Evolutionary conservation across 1,140 invertebrate species (phyloP), one percentile per base, ranked within the genome.

Genomic region (Lepidurus apus): DNA sequence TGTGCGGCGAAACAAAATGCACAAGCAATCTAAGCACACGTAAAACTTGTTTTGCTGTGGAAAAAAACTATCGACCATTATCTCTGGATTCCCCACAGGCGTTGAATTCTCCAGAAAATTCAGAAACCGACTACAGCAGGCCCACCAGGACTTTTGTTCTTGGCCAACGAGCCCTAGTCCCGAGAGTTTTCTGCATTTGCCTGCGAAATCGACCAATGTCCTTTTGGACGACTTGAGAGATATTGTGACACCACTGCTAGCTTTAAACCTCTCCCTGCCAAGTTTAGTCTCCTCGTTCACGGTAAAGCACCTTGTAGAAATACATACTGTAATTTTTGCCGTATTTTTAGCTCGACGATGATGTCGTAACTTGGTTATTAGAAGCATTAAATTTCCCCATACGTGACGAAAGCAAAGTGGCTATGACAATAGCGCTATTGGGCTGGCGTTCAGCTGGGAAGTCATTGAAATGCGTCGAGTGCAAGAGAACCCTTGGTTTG

Each of bases 101-200:
- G 21, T 45, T 43, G 34, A 43, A 43, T 77, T 47, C 24, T 65
- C 43, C 17, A 45, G 21, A 45, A 77, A 44, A 44, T 47, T 77
- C 47, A 26, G 47, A 44, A 47, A 42, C 24, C 43, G 47, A 11
- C 17, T 77, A 34, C 17, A n/a, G 17, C 21, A 43, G 24, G 43
- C 75, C 8, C 75, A 77, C 75, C 13, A 47, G 44, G 47, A 77
- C 17, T 77, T 77, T 47, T 77, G 75, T 43, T 42, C 34, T 47
- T 77, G 75, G 75, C 75, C 75, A 47, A 34, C 43, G 1, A 43
- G 42, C 24, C 75, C 75, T 11, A 47, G 47, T 43, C 47, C 75
- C 42, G 75, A 77, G 43, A 9, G 43, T 1, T 43, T 77, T 47
- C 75, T 77, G 17, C 42, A 45, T 26, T 24, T 77, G 10, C 75